These are phyloP conservation scores for Collichthys lucidus DNA, from an alignment of 2,113 vertebrate species.

Conservation along the genomic window DNA sequence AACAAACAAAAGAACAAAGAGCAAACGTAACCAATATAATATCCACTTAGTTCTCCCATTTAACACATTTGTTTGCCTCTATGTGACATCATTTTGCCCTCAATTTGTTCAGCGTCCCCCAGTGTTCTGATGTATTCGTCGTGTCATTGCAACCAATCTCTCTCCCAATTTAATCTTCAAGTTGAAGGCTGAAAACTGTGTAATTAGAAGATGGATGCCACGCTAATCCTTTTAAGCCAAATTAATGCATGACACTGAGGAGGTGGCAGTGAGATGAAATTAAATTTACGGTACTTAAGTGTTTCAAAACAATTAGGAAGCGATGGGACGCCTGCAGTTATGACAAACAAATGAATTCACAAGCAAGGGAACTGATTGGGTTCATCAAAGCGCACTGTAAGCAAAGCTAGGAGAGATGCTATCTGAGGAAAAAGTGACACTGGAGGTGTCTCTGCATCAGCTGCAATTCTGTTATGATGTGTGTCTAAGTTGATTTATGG, in stretches of 20 bases:
- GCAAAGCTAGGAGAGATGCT: neutral
- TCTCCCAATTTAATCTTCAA: conserved; percentile 48
- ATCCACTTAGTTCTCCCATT: neutral
- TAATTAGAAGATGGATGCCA: conserved; percentile 67
- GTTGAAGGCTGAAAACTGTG: conserved; percentile 62
- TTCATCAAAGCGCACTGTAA: neutral
- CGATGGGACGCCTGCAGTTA: neutral
- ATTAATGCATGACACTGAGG: conserved; percentile 58
- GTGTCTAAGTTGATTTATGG: neutral
- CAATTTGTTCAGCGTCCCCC: neutral
- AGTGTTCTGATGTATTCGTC: conserved; percentile 13
- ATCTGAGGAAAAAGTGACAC: neutral
- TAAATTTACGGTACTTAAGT: conserved; percentile 43
- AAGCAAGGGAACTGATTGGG: neutral
- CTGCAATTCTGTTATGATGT: neutral
- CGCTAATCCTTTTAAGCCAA: conserved; percentile 70
- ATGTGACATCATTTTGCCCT: neutral
- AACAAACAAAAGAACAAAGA: neutral
- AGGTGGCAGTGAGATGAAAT: conserved; percentile 36
- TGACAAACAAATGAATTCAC: conserved; percentile 5
- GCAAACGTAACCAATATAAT: neutral
- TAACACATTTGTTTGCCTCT: conserved; percentile 12
- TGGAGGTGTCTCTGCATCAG: neutral
- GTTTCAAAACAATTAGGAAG: conserved; percentile 58
- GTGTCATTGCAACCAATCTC: conserved; percentile 14